Evolutionary conservation across 1,140 invertebrate genomes (phyloP), one percentile per base, ranked within the genome.

Genomic region (Apolygus lucorum): DNA sequence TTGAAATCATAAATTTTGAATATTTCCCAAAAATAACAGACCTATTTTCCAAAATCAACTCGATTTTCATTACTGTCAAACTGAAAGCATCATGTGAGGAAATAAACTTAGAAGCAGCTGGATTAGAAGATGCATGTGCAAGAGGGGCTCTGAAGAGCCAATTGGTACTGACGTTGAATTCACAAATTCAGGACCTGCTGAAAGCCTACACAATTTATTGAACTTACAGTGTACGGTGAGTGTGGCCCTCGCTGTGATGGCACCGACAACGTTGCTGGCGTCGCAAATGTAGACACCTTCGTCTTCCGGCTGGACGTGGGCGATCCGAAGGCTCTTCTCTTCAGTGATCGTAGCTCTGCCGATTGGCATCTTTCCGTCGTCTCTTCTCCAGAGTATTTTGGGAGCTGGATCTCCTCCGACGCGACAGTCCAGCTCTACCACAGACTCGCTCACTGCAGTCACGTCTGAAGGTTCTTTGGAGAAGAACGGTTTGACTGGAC

Each of bases 321-420:
- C 87, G 68, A 94, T 90, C 54, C 85, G 81, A 22, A 94, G 77
- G 72, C 87, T 89, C 76, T 89, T 89, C 74, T 90, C 88, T 54
- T 90, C 88, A 52, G 88, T 79, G 65, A 91, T 87, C 52, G 87
- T 83, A 2, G 87, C 88, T 73, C 89, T 82, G 2, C 88, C 87
- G 63, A 87, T 84, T 0, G 90, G 89, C 82, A 93, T 91, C 76
- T 90, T 88, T 14, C 88, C 90, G 72, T 91, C 90, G 77, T 94
- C 89, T 75, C 93, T 88, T 63, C 89, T 85, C 95, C 95, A 96
- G 62, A 94, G 85, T 13, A 96, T 87, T 73, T 91, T 87, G 0
- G 93, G 92, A 26, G 84, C 82, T n/a, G 94, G 94, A 79, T 95
- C 92, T 13, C 95, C 95, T 66, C 90, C 90, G 0, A 93, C 93